Percentiles rank a stretch among this genome's conserved stretches.
Evolutionary conservation across 2,113 vertebrate genomes (phyloP).

Genomic region (Panthera leo): DNA sequence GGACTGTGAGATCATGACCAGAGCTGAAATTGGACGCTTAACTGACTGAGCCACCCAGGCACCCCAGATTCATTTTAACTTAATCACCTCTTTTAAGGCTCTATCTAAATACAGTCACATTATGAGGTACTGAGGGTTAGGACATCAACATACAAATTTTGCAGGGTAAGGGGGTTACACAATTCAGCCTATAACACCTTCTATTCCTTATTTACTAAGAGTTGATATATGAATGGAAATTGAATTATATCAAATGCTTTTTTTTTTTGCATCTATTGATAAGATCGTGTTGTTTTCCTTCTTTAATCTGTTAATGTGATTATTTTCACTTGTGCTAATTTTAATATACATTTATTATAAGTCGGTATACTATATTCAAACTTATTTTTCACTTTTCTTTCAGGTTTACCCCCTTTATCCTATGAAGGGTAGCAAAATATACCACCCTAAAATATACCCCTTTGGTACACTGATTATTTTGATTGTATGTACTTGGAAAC

Average conservation of each 20-base stretch:
- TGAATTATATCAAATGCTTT: neutral
- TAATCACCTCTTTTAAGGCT: neutral
- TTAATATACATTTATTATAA: neutral
- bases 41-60: too few species aligned
- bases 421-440: neutral
- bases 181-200: neutral
- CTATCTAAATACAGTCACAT: neutral
- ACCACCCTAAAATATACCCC: neutral
- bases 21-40: too few species aligned
- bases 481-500: neutral
- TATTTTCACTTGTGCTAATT: neutral
- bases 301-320: neutral
- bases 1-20: too few species aligned
- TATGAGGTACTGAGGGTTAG: neutral
- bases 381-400: neutral
- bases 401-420: neutral
- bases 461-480: neutral
- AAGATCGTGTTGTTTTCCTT: neutral
- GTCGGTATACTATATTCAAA: neutral
- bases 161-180: neutral
- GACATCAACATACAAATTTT: neutral
- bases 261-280: too few species aligned
- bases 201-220: neutral
- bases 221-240: neutral
- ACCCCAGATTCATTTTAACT: neutral